phyloP scores from a whole-genome alignment of 2,113 vertebrate genomes.

The Suncus etruscus region DNA sequence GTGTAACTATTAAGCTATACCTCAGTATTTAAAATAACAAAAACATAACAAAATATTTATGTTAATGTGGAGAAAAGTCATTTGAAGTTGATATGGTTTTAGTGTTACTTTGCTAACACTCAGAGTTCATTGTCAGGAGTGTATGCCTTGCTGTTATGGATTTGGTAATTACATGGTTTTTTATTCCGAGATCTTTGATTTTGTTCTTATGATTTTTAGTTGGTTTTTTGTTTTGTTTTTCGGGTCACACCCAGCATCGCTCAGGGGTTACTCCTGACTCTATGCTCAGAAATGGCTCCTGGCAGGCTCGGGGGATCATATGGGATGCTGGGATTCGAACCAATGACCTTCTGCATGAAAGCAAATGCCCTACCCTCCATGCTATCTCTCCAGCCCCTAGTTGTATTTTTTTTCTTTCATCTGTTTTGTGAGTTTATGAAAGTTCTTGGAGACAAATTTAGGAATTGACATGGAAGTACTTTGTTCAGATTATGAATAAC shows the following conservation, averaged over 20 bases:
- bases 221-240: no score
- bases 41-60: slow-evolving; percentile 20
- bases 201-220: neutral
- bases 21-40: slow-evolving; percentile 39
- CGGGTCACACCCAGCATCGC: no score
- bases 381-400: no score
- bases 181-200: neutral
- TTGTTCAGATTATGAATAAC: slow-evolving; percentile 62
- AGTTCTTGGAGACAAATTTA: slow-evolving; percentile 37
- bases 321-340: no score
- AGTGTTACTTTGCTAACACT: neutral
- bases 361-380: no score
- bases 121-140: neutral
- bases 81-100: neutral
- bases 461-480: slow-evolving; percentile 1
- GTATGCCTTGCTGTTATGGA: neutral
- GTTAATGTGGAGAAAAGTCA: neutral
- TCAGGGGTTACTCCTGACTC: no score
- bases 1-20: neutral
- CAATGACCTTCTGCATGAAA: no score
- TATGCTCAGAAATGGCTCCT: no score
- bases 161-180: neutral
- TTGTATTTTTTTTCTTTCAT: slow-evolving; percentile 30
- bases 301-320: no score
- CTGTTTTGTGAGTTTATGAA: slow-evolving; percentile 43